A percentile compares a stretch with the other conserved stretches of the same genome.
These are phyloP conservation scores for Limanda limanda DNA, from an alignment of 2,113 vertebrate genomes.

Conservation along the genomic window DNA sequence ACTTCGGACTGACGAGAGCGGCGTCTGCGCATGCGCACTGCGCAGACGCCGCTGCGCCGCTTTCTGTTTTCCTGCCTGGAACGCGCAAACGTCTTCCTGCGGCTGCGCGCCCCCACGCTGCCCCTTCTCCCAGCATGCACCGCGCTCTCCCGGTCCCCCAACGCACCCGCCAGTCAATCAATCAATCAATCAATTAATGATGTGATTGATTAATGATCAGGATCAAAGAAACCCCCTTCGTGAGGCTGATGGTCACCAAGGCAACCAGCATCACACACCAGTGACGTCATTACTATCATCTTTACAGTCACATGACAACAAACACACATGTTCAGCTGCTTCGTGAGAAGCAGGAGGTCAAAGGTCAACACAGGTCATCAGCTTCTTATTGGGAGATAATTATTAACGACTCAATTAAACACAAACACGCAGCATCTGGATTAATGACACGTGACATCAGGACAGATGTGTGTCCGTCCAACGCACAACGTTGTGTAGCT, in stretches of 20 bases:
- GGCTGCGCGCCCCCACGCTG: slow-evolving; percentile 51
- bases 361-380: background rate
- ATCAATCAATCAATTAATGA: too few species aligned
- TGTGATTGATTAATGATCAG: too few species aligned
- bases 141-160: too few species aligned
- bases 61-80: slow-evolving; percentile 38
- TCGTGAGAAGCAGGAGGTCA: too few species aligned
- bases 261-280: background rate
- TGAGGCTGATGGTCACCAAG: too few species aligned
- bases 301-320: background rate
- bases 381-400: background rate
- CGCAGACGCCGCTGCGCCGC: slow-evolving; percentile 63
- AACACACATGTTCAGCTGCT: too few species aligned
- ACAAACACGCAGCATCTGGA: background rate
- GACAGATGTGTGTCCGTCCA: too few species aligned
- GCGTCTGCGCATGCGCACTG: slow-evolving; percentile 26
- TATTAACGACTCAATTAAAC: background rate
- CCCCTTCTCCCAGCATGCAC: background rate
- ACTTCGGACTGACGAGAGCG: slow-evolving; percentile 72
- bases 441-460: too few species aligned
- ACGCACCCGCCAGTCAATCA: too few species aligned
- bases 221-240: too few species aligned
- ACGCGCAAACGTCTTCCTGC: slow-evolving; percentile 61
- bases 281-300: background rate
- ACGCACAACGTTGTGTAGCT: too few species aligned